These are phyloP conservation scores for Orestias chungarensis DNA, from an alignment of 2,797 vertebrate genomes.

Conservation along the genomic window DNA sequence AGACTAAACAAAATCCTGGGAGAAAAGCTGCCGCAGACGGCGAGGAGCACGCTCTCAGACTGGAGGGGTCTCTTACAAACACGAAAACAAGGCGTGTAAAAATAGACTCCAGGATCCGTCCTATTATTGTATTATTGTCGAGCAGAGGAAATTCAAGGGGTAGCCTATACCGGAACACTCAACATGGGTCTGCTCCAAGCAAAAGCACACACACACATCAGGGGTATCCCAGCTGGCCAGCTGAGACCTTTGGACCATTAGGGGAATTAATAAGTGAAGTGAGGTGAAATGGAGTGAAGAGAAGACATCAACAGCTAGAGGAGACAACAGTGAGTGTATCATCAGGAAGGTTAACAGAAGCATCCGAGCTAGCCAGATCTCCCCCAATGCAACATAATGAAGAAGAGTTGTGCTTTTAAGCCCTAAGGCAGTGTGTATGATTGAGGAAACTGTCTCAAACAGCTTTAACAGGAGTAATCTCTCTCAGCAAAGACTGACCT, in stretches of 20 bases:
- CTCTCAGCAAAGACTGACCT: slow-evolving; percentile 34
- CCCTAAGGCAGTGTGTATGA: not conserved
- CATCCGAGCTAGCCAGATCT: slow-evolving; percentile 6
- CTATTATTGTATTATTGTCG: slow-evolving; percentile 63
- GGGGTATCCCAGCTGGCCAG: slow-evolving; percentile 64
- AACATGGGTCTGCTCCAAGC: slow-evolving; percentile 31
- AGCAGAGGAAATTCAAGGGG: slow-evolving; percentile 53
- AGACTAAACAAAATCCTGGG: slow-evolving; percentile 58
- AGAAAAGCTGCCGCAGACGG: slow-evolving; percentile 50
- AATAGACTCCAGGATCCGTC: slow-evolving; percentile 67
- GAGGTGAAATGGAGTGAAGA: slow-evolving; percentile 19
- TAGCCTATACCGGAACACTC: slow-evolving; percentile 50
- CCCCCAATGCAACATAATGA: slow-evolving; percentile 16
- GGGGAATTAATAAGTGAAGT: slow-evolving; percentile 61
- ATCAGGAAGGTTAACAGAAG: slow-evolving; percentile 26
- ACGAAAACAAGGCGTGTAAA: slow-evolving; percentile 61
- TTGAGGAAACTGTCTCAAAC: slow-evolving; percentile 11
- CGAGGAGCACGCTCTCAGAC: slow-evolving; percentile 34
- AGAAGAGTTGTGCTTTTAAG: slow-evolving; percentile 20
- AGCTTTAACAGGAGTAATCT: slow-evolving; percentile 32
- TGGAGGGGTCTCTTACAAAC: slow-evolving; percentile 53
- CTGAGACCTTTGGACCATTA: slow-evolving; percentile 67
- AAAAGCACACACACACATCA: slow-evolving; percentile 45
- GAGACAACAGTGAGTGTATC: slow-evolving; percentile 9
- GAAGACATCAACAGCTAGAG: slow-evolving; percentile 27